Conservation (phyloP, 2,113 vertebrate species). For the Apus apus region DNA sequence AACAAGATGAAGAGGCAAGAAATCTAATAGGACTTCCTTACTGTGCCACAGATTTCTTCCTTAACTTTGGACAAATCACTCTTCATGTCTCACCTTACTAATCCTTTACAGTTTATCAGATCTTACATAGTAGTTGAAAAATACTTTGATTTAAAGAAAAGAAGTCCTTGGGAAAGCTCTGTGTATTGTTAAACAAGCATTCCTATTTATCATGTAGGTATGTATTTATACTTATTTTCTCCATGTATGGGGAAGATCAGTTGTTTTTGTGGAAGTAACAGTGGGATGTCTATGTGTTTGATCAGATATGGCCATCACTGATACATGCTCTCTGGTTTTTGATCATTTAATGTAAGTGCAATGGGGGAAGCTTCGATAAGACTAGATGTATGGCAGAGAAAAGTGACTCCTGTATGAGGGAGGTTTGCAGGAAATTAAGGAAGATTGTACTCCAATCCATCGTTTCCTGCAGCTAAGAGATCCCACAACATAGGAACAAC, state of each 20-base stretch:
- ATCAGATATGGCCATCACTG: neutral
- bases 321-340: neutral
- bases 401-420: neutral
- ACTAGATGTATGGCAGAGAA: neutral
- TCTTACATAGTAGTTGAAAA: neutral
- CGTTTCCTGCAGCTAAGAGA: conserved; percentile 39
- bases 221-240: neutral
- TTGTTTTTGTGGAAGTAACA: neutral
- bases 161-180: neutral
- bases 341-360: neutral
- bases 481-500: conserved; percentile 13
- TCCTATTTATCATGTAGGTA: neutral
- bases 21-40: neutral
- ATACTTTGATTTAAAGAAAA: neutral
- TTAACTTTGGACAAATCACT: neutral
- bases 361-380: neutral
- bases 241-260: neutral
- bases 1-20: neutral
- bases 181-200: neutral
- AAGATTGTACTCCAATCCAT: conserved; percentile 13
- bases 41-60: neutral
- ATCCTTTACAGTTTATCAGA: neutral
- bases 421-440: conserved; percentile 60
- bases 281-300: neutral
- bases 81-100: neutral